These are phyloP conservation scores for Platichthys flesus DNA, from an alignment of 2,113 vertebrate genomes.

Conservation along the genomic window DNA sequence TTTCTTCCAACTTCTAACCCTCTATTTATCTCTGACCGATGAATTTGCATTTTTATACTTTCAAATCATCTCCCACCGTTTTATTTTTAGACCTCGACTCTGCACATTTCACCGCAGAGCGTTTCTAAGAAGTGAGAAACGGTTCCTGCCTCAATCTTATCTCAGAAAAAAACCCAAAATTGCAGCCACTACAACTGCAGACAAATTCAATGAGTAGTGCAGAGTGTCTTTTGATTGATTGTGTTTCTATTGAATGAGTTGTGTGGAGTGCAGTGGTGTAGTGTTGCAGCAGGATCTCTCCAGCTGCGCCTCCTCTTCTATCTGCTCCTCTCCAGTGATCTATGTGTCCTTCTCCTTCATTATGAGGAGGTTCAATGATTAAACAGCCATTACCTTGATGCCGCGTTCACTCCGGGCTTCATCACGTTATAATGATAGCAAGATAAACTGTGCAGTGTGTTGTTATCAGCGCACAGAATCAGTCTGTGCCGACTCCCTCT, in stretches of 20 bases:
- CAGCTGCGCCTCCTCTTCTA: neutral
- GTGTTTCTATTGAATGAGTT: neutral
- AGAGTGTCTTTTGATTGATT: conserved; percentile 11
- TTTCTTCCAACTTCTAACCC: too few relatives aligned
- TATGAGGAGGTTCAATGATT: conserved; percentile 11
- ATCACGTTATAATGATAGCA: neutral
- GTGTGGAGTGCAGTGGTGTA: neutral
- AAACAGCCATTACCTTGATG: conserved; percentile 12
- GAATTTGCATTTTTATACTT: too few relatives aligned
- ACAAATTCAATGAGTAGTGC: neutral
- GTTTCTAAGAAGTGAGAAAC: neutral
- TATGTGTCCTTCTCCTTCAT: neutral
- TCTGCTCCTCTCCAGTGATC: neutral
- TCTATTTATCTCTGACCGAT: too few relatives aligned
- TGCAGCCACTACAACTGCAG: neutral
- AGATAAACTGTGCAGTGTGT: conserved; percentile 14
- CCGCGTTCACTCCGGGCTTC: neutral
- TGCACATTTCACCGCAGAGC: neutral
- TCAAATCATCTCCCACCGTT: neutral
- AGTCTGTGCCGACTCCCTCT: conserved; percentile 1
- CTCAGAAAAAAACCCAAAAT: neutral
- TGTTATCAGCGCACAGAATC: neutral
- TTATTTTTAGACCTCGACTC: neutral
- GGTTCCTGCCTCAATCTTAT: neutral
- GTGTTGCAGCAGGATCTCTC: neutral